Evolutionary conservation across 2,888 invertebrate species (phyloP).

Genomic region (Chloroclysta siterata): DNA sequence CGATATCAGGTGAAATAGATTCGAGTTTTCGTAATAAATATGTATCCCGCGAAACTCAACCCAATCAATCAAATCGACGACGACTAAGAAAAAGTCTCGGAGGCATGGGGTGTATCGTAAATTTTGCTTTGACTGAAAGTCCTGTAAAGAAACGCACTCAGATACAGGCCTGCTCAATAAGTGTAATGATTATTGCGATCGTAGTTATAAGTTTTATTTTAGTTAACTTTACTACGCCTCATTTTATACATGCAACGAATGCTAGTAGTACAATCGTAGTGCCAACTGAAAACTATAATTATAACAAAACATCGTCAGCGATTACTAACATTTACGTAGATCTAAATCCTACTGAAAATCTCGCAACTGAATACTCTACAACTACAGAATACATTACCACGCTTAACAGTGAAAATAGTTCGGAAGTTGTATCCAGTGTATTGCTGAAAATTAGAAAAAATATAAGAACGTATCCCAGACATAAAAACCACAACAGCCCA

Average conservation of each 20-base stretch:
- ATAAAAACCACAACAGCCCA: slow-evolving; percentile 53
- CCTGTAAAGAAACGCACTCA: slow-evolving; percentile 77
- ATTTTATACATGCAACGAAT: slow-evolving; percentile 66
- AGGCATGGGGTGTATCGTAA: slow-evolving; percentile 77
- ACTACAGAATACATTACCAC: slow-evolving; percentile 49
- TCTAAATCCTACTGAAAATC: slow-evolving; percentile 45
- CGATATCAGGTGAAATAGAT: slow-evolving; percentile 77
- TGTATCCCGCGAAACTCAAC: slow-evolving; percentile 65
- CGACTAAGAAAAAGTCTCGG: slow-evolving; percentile 78
- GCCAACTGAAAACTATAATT: slow-evolving; percentile 67
- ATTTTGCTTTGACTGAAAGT: slow-evolving; percentile 74
- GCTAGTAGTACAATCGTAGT: slow-evolving; percentile 75
- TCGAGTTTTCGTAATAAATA: slow-evolving; percentile 72
- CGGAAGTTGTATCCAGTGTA: slow-evolving; percentile 56
- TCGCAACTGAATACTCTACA: slow-evolving; percentile 49
- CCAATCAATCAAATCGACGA: slow-evolving; percentile 58
- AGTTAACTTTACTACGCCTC: slow-evolving; percentile 78
- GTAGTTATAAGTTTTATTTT: slow-evolving; percentile 80
- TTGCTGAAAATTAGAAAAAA: slow-evolving; percentile 76
- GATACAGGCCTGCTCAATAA: slow-evolving; percentile 83
- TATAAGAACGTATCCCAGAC: slow-evolving; percentile 74
- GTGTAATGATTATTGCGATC: slow-evolving; percentile 81
- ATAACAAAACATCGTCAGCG: slow-evolving; percentile 65
- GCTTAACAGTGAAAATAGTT: slow-evolving; percentile 55
- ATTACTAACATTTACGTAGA: slow-evolving; percentile 60